Evolutionary conservation across 2,113 vertebrate genomes (phyloP).

Genomic region (Ceyx melanurus): DNA sequence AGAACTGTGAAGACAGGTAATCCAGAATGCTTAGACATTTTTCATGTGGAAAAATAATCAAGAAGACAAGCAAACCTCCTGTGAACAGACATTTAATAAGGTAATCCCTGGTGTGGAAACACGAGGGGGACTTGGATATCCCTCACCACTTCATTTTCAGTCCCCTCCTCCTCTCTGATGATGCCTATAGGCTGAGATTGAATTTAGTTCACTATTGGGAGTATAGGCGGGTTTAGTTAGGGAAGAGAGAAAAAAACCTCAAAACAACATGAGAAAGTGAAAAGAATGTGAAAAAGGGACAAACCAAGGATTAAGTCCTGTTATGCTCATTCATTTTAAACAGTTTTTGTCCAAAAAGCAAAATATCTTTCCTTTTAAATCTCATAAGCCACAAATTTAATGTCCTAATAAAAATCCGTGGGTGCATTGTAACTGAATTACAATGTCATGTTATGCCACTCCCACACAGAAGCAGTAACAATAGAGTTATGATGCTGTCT

Average conservation of each 20-base stretch:
- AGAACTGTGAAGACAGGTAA: neutral
- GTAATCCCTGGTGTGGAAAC: neutral
- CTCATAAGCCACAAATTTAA: neutral
- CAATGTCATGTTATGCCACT: accelerated
- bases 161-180: neutral
- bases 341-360: neutral
- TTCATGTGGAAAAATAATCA: neutral
- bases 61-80: neutral
- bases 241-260: accelerated
- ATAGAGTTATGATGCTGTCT: neutral
- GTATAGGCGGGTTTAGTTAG: neutral
- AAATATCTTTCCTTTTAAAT: neutral
- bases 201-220: neutral
- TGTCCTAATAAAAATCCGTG: neutral
- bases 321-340: neutral
- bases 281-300: neutral
- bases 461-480: neutral
- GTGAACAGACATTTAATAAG: neutral
- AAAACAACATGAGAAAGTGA: neutral
- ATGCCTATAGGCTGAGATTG: neutral
- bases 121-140: neutral
- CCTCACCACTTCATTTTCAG: neutral
- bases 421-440: neutral
- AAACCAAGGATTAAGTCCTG: neutral
- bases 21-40: neutral